Base-by-base conservation (phyloP, 2,113 vertebrate species). In the Stegastes partitus region DNA sequence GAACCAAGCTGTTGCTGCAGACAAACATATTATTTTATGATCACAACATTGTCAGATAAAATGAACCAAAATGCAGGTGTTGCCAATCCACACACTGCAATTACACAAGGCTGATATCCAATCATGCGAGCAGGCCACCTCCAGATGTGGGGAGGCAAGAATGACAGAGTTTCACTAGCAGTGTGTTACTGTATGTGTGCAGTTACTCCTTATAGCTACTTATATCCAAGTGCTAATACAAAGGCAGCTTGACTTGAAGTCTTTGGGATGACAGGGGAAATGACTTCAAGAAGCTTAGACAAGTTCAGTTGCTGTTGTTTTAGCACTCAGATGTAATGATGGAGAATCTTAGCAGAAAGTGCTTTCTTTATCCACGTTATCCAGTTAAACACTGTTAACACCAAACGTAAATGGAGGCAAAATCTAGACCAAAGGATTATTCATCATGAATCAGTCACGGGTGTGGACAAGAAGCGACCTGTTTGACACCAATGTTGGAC, bases 21-120 rank as follows among this genome's bases (percentile, higher is more conserved):
- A 50, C 67, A 65, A 55, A 70, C 45, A 47, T 19, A 56, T 49
- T 28, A 26, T 56, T 57, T 63, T 23, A 55, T 63, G 25, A 54
- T 69, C 65, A 77, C 49, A 47, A 54, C 21, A 55, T 11, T 37
- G 25, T 31, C 67, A 58, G 42, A 45, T 58, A 31, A 70, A 57
- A 42, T 66, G 44, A 51, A 66, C 16, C 16, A 57, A 70, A 68
- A 39, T 22, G 59, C 22, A 63, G 57, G 65, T 68, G 65, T 42
- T 68, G 65, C 23, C 58, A 55, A 7, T 63, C 70, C 19, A 63
- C 31, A 63, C 18, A 44, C 23, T 54, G 22, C 49, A 45, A 63
- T 74, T 45, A 62, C 11, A 23, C 22, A 16, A 21, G 34, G 31
- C 25, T 74, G 34, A 39, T 25, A 39, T 21, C 49, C 51, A 67